These are phyloP conservation scores for Drepana falcataria DNA, from an alignment of 2,888 invertebrate species.

Conservation along the genomic window DNA sequence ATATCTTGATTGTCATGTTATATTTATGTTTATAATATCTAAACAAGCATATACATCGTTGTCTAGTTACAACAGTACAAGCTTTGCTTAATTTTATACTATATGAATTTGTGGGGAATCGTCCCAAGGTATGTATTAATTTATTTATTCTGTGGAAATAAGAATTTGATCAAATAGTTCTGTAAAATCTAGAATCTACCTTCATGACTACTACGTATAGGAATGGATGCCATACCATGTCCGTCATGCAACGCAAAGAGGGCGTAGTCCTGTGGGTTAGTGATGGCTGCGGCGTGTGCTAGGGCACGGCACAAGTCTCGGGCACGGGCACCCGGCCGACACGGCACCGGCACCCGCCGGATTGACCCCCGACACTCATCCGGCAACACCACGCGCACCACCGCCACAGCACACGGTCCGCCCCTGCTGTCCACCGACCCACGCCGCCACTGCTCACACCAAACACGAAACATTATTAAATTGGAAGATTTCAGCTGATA, in stretches of 20 bases:
- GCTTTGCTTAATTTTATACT: too few species aligned
- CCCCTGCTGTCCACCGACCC: constrained; percentile 59
- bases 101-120: too few species aligned
- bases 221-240: constrained; percentile 80
- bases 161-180: too few species aligned
- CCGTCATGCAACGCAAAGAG: constrained; percentile 93
- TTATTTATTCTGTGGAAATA: too few species aligned
- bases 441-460: constrained; percentile 64
- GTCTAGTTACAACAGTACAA: too few species aligned
- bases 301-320: constrained; percentile 96
- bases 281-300: constrained; percentile 96
- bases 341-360: constrained; percentile 93
- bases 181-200: too few species aligned
- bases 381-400: constrained; percentile 94
- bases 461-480: neutral
- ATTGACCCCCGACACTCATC: constrained; percentile 96
- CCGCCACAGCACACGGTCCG: constrained; percentile 60
- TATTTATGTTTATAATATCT: too few species aligned
- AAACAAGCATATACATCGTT: too few species aligned
- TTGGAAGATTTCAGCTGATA: neutral
- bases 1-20: too few species aligned
- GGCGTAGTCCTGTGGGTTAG: constrained; percentile 97
- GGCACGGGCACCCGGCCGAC: constrained; percentile 95
- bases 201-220: too few species aligned
- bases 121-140: too few species aligned